Evolutionary conservation across 2,113 vertebrate species (phyloP).

Genomic region (Paraplagusia blochii): DNA sequence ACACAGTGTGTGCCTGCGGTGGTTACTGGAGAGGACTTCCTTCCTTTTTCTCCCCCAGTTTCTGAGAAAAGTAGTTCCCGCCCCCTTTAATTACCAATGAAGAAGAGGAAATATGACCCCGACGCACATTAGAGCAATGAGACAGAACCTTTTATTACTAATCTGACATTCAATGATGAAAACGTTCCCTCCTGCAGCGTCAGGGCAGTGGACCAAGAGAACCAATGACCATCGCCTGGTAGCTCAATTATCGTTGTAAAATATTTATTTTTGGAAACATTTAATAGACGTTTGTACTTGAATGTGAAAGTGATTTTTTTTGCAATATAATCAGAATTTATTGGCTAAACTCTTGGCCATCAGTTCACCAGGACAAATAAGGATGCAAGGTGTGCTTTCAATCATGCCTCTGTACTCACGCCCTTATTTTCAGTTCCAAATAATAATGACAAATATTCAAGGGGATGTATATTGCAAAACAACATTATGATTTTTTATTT

Average conservation of each 20-base stretch:
- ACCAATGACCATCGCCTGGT: too few species aligned
- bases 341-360: too few species aligned
- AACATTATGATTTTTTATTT: too few species aligned
- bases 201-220: neutral
- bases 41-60: conserved; percentile 49
- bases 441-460: too few species aligned
- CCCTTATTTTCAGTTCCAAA: too few species aligned
- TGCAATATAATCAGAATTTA: too few species aligned
- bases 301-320: neutral
- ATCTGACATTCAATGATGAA: conserved; percentile 6
- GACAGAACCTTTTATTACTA: neutral
- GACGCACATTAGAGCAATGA: conserved; percentile 13
- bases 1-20: conserved; percentile 40
- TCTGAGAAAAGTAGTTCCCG: conserved; percentile 57
- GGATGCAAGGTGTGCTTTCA: too few species aligned
- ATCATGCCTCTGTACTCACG: too few species aligned
- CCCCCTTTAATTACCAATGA: neutral
- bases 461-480: too few species aligned
- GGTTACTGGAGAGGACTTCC: conserved; percentile 61
- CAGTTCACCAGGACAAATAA: too few species aligned
- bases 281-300: neutral
- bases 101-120: neutral
- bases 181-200: neutral
- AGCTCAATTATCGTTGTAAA: neutral
- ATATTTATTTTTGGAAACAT: neutral